phyloP scores from a whole-genome alignment of 2,888 invertebrate genomes.

The Torymus aiolomorphi region DNA sequence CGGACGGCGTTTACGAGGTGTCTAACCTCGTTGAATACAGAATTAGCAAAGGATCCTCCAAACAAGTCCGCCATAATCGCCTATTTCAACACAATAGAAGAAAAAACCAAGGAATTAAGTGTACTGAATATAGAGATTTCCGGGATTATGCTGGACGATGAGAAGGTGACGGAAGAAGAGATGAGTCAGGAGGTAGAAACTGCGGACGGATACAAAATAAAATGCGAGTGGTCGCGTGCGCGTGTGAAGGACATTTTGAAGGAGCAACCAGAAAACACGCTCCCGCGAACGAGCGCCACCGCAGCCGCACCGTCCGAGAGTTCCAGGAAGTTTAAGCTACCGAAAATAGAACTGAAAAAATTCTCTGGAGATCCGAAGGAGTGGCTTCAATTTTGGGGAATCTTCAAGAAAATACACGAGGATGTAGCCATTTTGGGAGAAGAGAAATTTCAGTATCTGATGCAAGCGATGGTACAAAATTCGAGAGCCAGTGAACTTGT shows the following conservation, averaged over 20 bases:
- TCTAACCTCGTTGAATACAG: background rate
- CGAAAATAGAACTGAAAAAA: no score
- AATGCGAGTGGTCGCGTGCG: background rate
- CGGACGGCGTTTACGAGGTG: no score
- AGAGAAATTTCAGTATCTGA: no score
- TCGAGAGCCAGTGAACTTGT: background rate
- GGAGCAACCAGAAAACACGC: background rate
- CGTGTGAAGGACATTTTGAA: background rate
- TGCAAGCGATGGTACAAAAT: background rate
- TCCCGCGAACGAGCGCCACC: background rate
- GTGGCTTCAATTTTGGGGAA: background rate
- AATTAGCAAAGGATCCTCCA: background rate
- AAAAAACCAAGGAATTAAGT: background rate
- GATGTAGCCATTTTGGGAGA: constrained; percentile 1
- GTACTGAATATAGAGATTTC: background rate
- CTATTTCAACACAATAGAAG: background rate
- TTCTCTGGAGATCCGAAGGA: no score
- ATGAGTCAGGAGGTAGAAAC: background rate
- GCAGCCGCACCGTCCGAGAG: background rate
- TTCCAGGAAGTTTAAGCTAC: no score
- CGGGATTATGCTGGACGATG: background rate
- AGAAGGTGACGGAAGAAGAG: background rate
- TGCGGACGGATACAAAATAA: background rate
- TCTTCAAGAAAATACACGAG: no score
- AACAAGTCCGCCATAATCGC: background rate